Evolutionary conservation across 2,113 vertebrate genomes (phyloP).

Genomic region (Festucalex cinctus): DNA sequence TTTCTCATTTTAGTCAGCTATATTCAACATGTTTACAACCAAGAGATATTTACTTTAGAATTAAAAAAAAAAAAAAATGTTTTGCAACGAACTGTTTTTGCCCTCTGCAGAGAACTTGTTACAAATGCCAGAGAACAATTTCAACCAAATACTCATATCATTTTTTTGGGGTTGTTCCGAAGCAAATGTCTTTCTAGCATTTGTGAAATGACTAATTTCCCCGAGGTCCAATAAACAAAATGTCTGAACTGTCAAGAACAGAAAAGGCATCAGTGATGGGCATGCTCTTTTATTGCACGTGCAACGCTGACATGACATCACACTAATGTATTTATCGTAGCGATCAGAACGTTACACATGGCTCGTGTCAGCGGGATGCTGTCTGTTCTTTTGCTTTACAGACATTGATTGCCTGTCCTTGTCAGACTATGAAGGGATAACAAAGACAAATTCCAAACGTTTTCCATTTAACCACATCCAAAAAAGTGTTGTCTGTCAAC

Average conservation of each 20-base stretch:
- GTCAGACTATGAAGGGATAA: constrained; percentile 45
- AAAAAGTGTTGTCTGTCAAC: constrained; percentile 57
- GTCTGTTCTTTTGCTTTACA: constrained; percentile 31
- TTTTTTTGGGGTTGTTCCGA: neutral
- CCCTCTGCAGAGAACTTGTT: neutral
- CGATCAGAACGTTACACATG: constrained; percentile 45
- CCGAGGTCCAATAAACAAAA: neutral
- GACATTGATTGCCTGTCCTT: constrained; percentile 44
- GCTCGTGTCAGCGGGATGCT: constrained; percentile 13
- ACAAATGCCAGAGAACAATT: neutral
- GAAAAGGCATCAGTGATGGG: constrained; percentile 20
- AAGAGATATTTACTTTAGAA: neutral
- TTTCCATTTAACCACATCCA: constrained; percentile 51
- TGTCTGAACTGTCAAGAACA: constrained; percentile 19
- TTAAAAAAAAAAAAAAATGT: neutral
- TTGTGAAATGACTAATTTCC: neutral
- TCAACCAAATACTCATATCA: neutral
- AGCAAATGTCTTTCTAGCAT: neutral
- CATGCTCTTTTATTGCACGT: constrained; percentile 20
- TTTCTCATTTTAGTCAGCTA: neutral
- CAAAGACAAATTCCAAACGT: constrained; percentile 54
- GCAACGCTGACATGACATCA: constrained; percentile 26
- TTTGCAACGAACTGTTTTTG: neutral
- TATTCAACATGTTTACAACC: neutral
- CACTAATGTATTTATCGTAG: constrained; percentile 49